Percentiles rank a stretch among this genome's conserved stretches.
Evolutionary conservation across 2,888 invertebrate genomes (phyloP).

Genomic region (Euzophera pinguis): DNA sequence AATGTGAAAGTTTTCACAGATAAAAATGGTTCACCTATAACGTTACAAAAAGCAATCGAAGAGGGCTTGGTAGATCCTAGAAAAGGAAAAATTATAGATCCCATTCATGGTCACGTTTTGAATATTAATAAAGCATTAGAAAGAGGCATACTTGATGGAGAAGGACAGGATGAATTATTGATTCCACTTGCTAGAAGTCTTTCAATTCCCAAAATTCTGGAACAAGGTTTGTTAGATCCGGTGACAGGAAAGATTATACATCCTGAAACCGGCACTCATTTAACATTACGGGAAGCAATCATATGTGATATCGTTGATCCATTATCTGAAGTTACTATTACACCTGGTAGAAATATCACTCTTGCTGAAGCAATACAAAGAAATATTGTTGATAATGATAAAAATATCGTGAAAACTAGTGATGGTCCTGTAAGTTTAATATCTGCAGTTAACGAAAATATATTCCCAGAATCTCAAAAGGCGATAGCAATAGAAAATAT

Average conservation of each 20-base stretch:
- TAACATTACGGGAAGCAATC: conserved; percentile 91
- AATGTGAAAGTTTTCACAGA: conserved; percentile 79
- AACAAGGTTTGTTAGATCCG: conserved; percentile 91
- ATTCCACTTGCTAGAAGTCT: conserved; percentile 90
- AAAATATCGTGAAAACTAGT: conserved; percentile 82
- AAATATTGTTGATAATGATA: conserved; percentile 85
- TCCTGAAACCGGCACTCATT: conserved; percentile 90
- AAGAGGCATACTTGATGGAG: conserved; percentile 89
- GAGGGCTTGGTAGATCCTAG: conserved; percentile 85
- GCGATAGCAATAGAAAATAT: conserved; percentile 72
- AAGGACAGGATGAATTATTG: conserved; percentile 86
- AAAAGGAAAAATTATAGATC: conserved; percentile 90
- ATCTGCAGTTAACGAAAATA: conserved; percentile 83
- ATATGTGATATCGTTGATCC: conserved; percentile 94
- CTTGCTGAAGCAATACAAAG: conserved; percentile 87
- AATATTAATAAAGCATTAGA: conserved; percentile 91
- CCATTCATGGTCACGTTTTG: conserved; percentile 88
- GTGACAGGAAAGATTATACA: conserved; percentile 88
- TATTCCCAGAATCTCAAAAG: conserved; percentile 74
- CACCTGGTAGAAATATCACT: conserved; percentile 82
- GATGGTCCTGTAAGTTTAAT: conserved; percentile 83
- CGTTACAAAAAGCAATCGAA: conserved; percentile 88
- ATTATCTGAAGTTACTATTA: conserved; percentile 83
- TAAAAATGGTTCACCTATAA: conserved; percentile 80
- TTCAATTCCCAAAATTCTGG: conserved; percentile 89